A percentile compares a stretch with the other conserved stretches of the same genome.
Conservation (phyloP, 2,888 invertebrate genomes). For the Liodrosophila aerea region DNA sequence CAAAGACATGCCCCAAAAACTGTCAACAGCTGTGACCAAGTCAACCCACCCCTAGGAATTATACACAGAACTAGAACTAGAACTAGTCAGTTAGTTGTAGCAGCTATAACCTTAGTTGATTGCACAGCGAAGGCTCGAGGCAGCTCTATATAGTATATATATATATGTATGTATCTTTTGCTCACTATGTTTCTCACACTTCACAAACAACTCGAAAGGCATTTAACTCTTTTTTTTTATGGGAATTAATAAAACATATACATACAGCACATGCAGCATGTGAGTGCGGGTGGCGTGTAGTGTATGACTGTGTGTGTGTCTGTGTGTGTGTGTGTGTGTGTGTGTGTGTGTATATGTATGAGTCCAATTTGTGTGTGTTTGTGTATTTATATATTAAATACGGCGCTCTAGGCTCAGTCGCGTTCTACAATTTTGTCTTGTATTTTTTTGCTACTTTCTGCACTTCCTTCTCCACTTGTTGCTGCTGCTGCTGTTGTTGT, state of each 20-base stretch:
- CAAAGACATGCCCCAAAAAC: neutral
- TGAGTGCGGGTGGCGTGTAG: too few species aligned
- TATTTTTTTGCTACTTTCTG: conserved; percentile 10
- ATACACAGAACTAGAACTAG: conserved; percentile 10
- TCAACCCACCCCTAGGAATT: conserved; percentile 10
- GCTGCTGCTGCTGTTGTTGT: conserved; percentile 8
- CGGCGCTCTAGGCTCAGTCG: conserved; percentile 52
- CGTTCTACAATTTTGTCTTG: conserved; percentile 41
- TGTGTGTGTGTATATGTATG: conserved; percentile 4
- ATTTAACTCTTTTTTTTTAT: too few species aligned
- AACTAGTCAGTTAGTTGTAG: conserved; percentile 11
- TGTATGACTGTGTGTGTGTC: neutral
- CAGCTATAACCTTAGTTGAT: conserved; percentile 23
- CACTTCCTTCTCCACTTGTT: conserved; percentile 20
- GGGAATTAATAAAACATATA: too few species aligned
- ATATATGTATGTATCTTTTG: neutral
- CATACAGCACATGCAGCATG: too few species aligned
- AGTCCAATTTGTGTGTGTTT: too few species aligned
- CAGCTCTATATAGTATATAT: conserved; percentile 10
- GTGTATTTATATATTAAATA: conserved; percentile 46
- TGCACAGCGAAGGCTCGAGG: too few species aligned
- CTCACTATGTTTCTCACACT: too few species aligned
- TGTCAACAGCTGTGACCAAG: neutral
- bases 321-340: conserved; percentile 15
- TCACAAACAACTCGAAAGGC: too few species aligned